phyloP scores from a whole-genome alignment of 2,113 vertebrate species.

The Aphelocoma coerulescens region DNA sequence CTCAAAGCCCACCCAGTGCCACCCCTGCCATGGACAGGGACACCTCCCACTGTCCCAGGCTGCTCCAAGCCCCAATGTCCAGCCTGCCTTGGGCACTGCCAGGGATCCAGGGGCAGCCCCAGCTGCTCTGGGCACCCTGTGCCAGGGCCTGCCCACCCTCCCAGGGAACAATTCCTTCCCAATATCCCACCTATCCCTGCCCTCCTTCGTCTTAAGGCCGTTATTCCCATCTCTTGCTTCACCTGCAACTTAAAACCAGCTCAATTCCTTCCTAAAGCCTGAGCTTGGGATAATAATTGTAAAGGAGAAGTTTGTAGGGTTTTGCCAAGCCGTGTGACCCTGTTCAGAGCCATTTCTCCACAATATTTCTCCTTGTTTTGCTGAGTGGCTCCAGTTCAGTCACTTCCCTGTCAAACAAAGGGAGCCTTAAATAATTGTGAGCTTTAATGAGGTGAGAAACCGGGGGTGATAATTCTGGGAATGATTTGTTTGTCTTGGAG shows the following conservation, averaged over 20 bases:
- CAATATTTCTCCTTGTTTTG: neutral
- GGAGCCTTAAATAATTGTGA: neutral
- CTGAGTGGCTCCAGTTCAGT: neutral
- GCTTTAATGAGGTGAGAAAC: slow-evolving; percentile 11
- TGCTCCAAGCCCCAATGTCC: neutral
- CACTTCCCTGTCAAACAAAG: neutral
- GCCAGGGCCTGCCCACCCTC: neutral
- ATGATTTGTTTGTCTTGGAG: neutral
- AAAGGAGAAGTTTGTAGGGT: neutral
- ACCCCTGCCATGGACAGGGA: neutral
- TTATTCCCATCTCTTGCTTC: neutral
- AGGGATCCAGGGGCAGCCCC: neutral
- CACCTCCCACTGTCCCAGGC: neutral
- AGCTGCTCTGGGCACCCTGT: neutral
- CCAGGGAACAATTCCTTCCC: neutral
- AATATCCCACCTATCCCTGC: rapidly evolving
- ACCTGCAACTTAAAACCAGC: neutral
- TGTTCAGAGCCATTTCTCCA: neutral
- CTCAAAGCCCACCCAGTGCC: too few species aligned
- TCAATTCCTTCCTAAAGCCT: neutral
- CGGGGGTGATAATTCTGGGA: neutral
- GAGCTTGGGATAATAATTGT: neutral
- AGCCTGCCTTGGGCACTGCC: neutral
- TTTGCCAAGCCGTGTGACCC: neutral
- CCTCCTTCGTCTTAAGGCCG: neutral